Evolutionary conservation across 2,113 vertebrate species (phyloP).

Genomic region (Solea solea): DNA sequence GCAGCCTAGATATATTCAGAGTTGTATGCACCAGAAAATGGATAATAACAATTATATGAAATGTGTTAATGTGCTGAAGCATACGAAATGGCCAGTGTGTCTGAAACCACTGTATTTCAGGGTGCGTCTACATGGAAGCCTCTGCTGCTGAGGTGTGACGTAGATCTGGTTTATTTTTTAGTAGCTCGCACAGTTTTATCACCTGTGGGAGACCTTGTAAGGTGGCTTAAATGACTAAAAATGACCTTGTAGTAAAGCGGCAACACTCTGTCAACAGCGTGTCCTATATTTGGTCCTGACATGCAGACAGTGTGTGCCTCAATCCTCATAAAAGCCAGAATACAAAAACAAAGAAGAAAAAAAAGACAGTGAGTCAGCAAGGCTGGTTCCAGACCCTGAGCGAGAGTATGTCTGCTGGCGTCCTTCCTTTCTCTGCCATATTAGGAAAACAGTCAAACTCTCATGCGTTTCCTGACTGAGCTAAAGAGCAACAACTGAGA

Average conservation of each 20-base stretch:
- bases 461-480: constrained; percentile 50
- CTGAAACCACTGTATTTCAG: neutral
- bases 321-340: constrained; percentile 30
- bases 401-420: constrained; percentile 35
- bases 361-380: constrained; percentile 49
- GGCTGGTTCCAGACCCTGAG: constrained; percentile 33
- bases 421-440: constrained; percentile 65
- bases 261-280: constrained; percentile 24
- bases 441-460: constrained; percentile 63
- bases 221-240: neutral
- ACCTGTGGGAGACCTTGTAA: constrained; percentile 5
- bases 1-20: neutral
- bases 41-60: neutral
- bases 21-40: neutral
- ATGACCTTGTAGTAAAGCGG: neutral
- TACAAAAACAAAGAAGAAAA: constrained; percentile 13
- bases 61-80: constrained; percentile 9
- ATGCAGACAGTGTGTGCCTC: constrained; percentile 38
- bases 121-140: neutral
- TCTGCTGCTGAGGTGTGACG: neutral
- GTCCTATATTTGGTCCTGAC: constrained; percentile 23
- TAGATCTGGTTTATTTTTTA: constrained; percentile 42
- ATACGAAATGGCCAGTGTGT: constrained; percentile 5
- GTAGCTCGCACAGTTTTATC: constrained; percentile 57
- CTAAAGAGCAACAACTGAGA: constrained; percentile 30